phyloP scores from a whole-genome alignment of 2,113 vertebrate genomes.

The Phalacrocorax aristotelis region DNA sequence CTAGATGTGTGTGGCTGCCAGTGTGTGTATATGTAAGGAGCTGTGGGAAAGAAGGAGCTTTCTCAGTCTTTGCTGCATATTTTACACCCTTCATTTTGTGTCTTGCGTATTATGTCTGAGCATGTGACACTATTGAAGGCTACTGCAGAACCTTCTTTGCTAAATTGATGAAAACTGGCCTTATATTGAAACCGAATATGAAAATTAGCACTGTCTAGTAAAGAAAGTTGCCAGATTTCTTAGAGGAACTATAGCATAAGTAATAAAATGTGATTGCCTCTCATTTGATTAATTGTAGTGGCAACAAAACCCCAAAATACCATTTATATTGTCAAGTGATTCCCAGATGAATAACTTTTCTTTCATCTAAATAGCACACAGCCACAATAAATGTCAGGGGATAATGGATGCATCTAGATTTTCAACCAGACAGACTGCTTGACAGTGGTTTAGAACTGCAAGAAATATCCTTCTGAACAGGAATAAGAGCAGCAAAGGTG shows the following conservation, averaged over 20 bases:
- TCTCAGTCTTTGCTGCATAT: not conserved
- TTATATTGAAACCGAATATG: not conserved
- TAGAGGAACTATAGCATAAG: not conserved
- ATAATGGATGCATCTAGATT: slow-evolving; percentile 31
- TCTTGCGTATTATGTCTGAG: not conserved
- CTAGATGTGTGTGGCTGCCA: not conserved
- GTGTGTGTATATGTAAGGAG: not conserved
- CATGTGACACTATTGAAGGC: not conserved
- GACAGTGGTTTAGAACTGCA: not conserved
- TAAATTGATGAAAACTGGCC: not conserved
- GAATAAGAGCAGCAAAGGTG: not conserved
- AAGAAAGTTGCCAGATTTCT: not conserved
- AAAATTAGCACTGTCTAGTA: not conserved
- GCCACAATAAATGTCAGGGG: slow-evolving; percentile 17
- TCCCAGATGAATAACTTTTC: slow-evolving; percentile 39
- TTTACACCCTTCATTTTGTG: not conserved
- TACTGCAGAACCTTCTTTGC: not conserved
- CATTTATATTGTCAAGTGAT: slow-evolving; percentile 51
- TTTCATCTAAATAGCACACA: slow-evolving; percentile 3
- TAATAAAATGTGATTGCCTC: not conserved
- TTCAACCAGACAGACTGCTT: not conserved
- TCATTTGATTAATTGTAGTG: slow-evolving; percentile 56
- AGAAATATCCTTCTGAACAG: not conserved
- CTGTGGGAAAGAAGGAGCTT: not conserved
- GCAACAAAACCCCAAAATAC: slow-evolving; percentile 42